phyloP scores from a whole-genome alignment of 1,140 invertebrate species.

The Sminthurides bifidus region DNA sequence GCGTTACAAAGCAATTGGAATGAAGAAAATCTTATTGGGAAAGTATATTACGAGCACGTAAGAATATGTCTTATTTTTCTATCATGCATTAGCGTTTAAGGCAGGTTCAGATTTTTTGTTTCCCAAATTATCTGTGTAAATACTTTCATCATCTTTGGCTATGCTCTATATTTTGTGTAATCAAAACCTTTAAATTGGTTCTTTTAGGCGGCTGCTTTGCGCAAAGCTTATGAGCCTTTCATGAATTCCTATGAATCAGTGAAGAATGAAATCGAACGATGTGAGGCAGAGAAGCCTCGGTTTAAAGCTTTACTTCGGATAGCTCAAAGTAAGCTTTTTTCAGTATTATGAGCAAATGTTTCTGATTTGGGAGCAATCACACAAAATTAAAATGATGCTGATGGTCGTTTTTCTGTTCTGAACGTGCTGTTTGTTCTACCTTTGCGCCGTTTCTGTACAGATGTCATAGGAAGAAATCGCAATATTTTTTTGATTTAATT shows the following conservation, averaged over 20 bases:
- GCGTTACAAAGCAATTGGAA: slow-evolving; percentile 59
- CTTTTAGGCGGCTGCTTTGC: slow-evolving; percentile 45
- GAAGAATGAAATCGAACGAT: slow-evolving; percentile 79
- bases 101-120: too few species aligned
- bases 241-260: slow-evolving; percentile 96
- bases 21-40: slow-evolving; percentile 73
- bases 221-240: slow-evolving; percentile 92
- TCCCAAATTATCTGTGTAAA: background rate
- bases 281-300: slow-evolving; percentile 79
- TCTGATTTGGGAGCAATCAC: too few species aligned
- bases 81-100: too few species aligned
- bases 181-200: slow-evolving; percentile 11
- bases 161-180: slow-evolving; percentile 1
- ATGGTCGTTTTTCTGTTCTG: too few species aligned
- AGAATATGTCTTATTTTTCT: slow-evolving; percentile 15
- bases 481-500: too few species aligned
- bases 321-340: slow-evolving; percentile 50
- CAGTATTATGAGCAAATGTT: too few species aligned
- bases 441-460: too few species aligned
- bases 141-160: background rate
- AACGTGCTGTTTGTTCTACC: too few species aligned
- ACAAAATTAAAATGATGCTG: too few species aligned
- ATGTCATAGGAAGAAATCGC: too few species aligned
- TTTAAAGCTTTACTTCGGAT: slow-evolving; percentile 98
- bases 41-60: slow-evolving; percentile 72